phyloP scores from a whole-genome alignment of 2,888 invertebrate species.

The Epiblema foenella region DNA sequence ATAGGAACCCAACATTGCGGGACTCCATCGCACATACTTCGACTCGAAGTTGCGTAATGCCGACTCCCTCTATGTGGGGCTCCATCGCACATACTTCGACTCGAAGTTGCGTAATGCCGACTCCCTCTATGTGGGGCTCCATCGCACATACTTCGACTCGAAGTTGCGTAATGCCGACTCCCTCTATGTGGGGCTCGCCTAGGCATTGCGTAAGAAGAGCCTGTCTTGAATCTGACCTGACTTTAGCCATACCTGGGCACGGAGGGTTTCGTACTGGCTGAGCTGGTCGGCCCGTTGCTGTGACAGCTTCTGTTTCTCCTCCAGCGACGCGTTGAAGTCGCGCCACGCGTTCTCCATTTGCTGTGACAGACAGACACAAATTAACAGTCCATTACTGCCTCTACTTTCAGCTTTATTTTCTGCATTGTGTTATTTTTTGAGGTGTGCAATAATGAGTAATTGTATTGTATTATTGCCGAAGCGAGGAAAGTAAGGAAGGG shows the following conservation, averaged over 20 bases:
- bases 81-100: too few relatives aligned
- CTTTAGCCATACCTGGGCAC: slow-evolving; percentile 85
- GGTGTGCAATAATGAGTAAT: too few relatives aligned
- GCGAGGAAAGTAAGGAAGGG: too few relatives aligned
- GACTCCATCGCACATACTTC: background rate
- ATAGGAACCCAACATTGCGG: background rate
- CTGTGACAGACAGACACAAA: slow-evolving; percentile 52
- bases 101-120: too few relatives aligned
- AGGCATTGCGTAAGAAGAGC: background rate
- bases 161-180: background rate
- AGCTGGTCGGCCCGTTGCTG: slow-evolving; percentile 94
- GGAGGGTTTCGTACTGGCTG: slow-evolving; percentile 92
- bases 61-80: too few relatives aligned
- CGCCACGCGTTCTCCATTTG: slow-evolving; percentile 95
- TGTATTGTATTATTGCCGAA: too few relatives aligned
- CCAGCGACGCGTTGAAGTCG: slow-evolving; percentile 91
- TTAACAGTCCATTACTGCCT: too few relatives aligned
- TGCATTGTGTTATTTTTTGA: too few relatives aligned
- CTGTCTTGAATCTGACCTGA: background rate
- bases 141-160: too few relatives aligned
- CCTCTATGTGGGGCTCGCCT: background rate
- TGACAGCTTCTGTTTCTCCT: slow-evolving; percentile 93
- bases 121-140: too few relatives aligned
- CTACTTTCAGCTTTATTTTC: too few relatives aligned
- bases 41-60: too few relatives aligned